Conservation (phyloP, 1,140 invertebrate species). For the Caenorhabditis tropicalis region DNA sequence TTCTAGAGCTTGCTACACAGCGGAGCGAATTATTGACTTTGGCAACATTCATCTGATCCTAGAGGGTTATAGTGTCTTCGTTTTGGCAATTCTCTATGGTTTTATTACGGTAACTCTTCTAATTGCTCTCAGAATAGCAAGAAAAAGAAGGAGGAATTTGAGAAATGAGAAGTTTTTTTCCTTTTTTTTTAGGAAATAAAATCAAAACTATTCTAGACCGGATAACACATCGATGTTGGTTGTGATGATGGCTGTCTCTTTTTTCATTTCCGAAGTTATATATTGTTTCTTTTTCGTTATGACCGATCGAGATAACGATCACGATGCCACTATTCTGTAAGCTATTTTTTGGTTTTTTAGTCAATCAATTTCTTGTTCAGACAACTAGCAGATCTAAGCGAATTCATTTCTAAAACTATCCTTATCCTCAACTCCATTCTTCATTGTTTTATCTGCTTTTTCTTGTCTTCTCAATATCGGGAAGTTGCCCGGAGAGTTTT, state of each 20-base stretch:
- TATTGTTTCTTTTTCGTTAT: not conserved
- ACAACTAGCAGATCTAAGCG: not conserved
- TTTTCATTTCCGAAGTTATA: not conserved
- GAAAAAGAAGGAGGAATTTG: not conserved
- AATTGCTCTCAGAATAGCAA: not conserved
- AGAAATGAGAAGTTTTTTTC: not conserved
- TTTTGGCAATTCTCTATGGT: not conserved
- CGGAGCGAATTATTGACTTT: not conserved
- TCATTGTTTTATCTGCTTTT: not conserved
- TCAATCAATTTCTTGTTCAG: not conserved
- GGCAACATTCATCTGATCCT: not conserved
- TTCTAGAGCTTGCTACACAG: not conserved
- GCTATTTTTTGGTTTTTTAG: not conserved
- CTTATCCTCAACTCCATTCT: not conserved
- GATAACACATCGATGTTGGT: not conserved
- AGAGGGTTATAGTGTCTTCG: not conserved
- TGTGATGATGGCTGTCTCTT: not conserved
- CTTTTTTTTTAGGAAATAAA: not conserved
- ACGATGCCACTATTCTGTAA: not conserved
- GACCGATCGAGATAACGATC: not conserved
- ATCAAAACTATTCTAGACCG: not conserved
- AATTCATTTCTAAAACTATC: not conserved
- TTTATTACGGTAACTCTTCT: not conserved
- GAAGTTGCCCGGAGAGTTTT: not conserved
- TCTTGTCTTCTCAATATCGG: not conserved